Base-by-base conservation (phyloP, 2,113 vertebrate species). In the Chitala chitala region DNA sequence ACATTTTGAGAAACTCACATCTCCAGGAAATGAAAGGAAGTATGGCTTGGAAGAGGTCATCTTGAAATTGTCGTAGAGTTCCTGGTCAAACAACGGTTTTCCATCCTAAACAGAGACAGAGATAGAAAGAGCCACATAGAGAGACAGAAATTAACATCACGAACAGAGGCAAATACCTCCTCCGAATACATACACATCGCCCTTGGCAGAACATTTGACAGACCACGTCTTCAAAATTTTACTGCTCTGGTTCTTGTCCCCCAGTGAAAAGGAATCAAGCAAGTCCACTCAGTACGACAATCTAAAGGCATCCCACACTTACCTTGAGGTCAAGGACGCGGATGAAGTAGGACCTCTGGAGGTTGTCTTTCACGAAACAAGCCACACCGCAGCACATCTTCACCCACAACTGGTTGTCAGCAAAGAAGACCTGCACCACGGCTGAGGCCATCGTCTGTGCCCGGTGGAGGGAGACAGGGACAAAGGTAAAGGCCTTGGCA, bases 361-460 rank as follows among this genome's bases (percentile, higher is more conserved):
- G 95, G 93, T 98, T 98, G 92, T 99, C 97, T 86, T 99, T 98
- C 81, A 98, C 94, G 80, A 99, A 87, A 81, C 96, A 98, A 80
- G 93, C 94, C 78, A 99, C 96, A 9, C 97, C 97, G 74, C 97
- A 98, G 87, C 95, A 96, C 22, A 92, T 94, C 89, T 98, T 99
- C 50, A 89, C 88, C 97, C 97, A 99, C 81, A 90, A 90, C 83
- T 92, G 93, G 56, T 94, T 91, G 77, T 98, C 96, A 5, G 95
- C 90, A 54, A 83, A 86, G 24, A 94, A 99, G 44, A 98, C 92
- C 82, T 99, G 97, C 75, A 98, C 93, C 82, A 99, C 95, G 13
- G 96, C 94, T 9, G 97, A 96, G 75, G 91, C 94, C 89, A 98
- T 89, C 0, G 92, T 93, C 97, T 99, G 84, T 2, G n/a, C 75